phyloP scores from a whole-genome alignment of 2,888 invertebrate species.

The Gibbula magus region DNA sequence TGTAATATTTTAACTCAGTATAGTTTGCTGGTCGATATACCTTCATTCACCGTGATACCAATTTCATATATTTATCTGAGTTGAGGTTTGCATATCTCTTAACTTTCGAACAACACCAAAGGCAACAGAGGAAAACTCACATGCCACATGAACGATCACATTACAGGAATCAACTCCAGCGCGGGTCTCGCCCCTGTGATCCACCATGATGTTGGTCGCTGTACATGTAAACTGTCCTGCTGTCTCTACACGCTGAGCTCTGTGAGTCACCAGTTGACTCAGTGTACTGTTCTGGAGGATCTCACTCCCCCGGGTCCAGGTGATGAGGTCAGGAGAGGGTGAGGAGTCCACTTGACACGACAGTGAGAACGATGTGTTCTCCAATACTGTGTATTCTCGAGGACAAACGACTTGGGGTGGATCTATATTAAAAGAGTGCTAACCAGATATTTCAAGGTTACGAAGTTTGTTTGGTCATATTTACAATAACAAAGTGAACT shows the following conservation, averaged over 20 bases:
- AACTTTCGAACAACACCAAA: too few species aligned
- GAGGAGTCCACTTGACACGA: neutral
- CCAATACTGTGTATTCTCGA: neutral
- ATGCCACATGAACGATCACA: neutral
- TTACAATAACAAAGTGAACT: too few species aligned
- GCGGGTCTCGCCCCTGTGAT: neutral
- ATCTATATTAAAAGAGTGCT: neutral
- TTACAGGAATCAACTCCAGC: neutral
- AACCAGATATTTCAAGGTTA: too few species aligned
- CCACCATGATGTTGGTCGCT: neutral
- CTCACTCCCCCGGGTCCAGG: neutral
- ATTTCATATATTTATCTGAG: too few species aligned
- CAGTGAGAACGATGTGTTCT: neutral
- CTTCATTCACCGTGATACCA: too few species aligned
- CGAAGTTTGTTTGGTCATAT: too few species aligned
- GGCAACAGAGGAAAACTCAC: neutral
- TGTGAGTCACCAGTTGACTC: too few species aligned
- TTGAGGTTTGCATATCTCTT: too few species aligned
- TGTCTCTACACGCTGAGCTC: too few species aligned
- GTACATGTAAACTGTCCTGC: neutral
- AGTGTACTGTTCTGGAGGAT: too few species aligned
- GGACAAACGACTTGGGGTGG: neutral
- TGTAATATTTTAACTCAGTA: too few species aligned
- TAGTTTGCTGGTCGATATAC: too few species aligned
- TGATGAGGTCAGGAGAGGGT: neutral